A percentile compares a stretch with the other conserved stretches of the same genome.
These are phyloP conservation scores for Pogonophryne albipinna DNA, from an alignment of 2,797 vertebrate genomes.

Conservation along the genomic window DNA sequence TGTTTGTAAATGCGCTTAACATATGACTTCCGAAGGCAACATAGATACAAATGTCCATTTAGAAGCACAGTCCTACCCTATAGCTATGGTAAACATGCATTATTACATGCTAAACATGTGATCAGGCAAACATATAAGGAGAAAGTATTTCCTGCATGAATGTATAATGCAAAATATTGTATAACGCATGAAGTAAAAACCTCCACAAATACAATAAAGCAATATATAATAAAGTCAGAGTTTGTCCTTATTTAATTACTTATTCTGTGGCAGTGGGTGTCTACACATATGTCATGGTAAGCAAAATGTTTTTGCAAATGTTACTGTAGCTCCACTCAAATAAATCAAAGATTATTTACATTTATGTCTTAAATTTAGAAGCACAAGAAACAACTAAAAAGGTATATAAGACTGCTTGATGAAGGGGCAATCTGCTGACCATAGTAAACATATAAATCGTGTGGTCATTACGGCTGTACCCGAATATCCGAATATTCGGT, in stretches of 20 bases:
- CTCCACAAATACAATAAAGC: conserved; percentile 38
- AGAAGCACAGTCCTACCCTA: conserved; percentile 3
- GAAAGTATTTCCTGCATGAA: conserved; percentile 11
- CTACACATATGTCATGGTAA: conserved; percentile 52
- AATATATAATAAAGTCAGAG: conserved; percentile 37
- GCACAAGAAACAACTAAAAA: not conserved
- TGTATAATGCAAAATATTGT: conserved; percentile 32
- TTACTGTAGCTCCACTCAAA: conserved; percentile 8
- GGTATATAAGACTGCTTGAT: not conserved
- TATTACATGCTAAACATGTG: conserved; percentile 44
- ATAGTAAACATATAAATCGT: not conserved
- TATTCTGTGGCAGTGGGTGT: conserved; percentile 43
- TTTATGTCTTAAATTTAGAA: conserved; percentile 30
- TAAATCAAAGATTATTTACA: conserved; percentile 40
- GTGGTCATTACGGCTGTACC: not conserved
- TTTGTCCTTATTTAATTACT: conserved; percentile 78
- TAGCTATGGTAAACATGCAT: conserved; percentile 38
- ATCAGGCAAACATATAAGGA: conserved; percentile 27
- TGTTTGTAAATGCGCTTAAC: not conserved
- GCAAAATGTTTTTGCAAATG: conserved; percentile 19
- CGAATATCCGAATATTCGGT: no score
- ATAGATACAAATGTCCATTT: conserved; percentile 22
- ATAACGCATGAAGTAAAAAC: conserved; percentile 51
- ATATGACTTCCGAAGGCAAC: conserved; percentile 17
- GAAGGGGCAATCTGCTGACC: not conserved